Percentiles rank a stretch among this genome's conserved stretches.
phyloP scores from a whole-genome alignment of 2,113 vertebrate genomes.

The Steatornis caripensis region DNA sequence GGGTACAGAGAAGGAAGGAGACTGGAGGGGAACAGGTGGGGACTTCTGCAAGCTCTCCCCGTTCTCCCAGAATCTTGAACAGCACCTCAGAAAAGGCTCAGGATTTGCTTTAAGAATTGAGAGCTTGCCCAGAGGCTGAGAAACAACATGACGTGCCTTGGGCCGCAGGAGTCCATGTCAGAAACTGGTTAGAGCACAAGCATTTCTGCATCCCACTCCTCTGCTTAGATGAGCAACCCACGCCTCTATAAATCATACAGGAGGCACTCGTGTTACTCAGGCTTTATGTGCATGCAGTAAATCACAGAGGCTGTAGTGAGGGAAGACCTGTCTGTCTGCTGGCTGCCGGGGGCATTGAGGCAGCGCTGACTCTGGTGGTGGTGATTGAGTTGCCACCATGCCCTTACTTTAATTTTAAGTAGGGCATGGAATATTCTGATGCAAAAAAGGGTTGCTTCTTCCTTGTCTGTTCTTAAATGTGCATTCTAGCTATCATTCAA shows the following conservation, averaged over 20 bases:
- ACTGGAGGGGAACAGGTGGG: background rate
- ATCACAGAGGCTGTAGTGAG: background rate
- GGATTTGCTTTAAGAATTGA: background rate
- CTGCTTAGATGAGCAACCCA: conserved; percentile 40
- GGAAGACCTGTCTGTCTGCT: background rate
- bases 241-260: conserved; percentile 6
- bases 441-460: background rate
- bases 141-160: background rate
- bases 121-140: background rate
- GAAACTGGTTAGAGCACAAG: conserved; percentile 42
- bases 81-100: background rate
- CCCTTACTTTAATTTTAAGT: background rate
- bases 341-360: background rate
- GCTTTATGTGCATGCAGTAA: background rate
- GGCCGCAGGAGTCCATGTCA: background rate
- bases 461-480: background rate
- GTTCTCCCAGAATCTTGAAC: background rate
- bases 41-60: background rate
- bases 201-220: conserved; percentile 44
- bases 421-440: background rate
- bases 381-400: background rate
- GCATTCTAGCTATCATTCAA: background rate
- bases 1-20: background rate
- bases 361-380: background rate
- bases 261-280: background rate